A percentile compares a stretch with the other conserved stretches of the same genome.
Evolutionary conservation across 2,797 vertebrate genomes (phyloP).

Genomic region (Hybognathus amarus): DNA sequence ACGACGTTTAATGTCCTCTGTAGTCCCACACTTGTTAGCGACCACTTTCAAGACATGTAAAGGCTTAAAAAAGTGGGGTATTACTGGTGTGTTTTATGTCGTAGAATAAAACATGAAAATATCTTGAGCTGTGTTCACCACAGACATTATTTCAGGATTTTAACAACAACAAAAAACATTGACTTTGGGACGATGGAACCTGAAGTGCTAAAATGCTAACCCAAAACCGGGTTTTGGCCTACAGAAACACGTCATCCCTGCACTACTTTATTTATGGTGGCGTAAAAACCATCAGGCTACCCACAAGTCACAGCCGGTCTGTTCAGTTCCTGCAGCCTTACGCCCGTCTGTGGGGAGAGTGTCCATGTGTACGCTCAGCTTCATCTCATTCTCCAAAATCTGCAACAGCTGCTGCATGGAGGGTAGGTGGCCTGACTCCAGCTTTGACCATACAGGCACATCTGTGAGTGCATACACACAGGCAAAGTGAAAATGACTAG

Average conservation of each 20-base stretch:
- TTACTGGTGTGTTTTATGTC: not conserved
- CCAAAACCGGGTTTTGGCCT: not conserved
- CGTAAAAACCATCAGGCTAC: not conserved
- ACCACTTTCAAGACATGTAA: too few species aligned
- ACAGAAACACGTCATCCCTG: not conserved
- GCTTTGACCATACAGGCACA: conserved; percentile 97
- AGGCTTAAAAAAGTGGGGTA: not conserved
- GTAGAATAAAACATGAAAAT: not conserved
- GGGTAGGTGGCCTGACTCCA: conserved; percentile 96
- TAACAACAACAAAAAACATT: not conserved
- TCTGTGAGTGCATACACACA: conserved; percentile 73
- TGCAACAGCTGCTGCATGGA: conserved; percentile 99
- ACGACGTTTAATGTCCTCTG: not conserved
- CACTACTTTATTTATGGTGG: not conserved
- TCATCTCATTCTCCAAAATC: conserved; percentile 99
- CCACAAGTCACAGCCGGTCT: not conserved
- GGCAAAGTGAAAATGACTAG: not conserved
- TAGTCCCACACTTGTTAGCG: not conserved
- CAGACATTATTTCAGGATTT: not conserved
- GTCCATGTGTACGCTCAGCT: conserved; percentile 97
- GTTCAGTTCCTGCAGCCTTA: conserved; percentile 78
- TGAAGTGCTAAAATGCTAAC: not conserved
- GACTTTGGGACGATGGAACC: not conserved
- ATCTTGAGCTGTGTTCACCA: not conserved
- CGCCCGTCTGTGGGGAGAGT: conserved; percentile 87